Percentiles rank a stretch among this genome's conserved stretches.
Conservation (phyloP, 2,113 vertebrate genomes). For the Gobio gobio region DNA sequence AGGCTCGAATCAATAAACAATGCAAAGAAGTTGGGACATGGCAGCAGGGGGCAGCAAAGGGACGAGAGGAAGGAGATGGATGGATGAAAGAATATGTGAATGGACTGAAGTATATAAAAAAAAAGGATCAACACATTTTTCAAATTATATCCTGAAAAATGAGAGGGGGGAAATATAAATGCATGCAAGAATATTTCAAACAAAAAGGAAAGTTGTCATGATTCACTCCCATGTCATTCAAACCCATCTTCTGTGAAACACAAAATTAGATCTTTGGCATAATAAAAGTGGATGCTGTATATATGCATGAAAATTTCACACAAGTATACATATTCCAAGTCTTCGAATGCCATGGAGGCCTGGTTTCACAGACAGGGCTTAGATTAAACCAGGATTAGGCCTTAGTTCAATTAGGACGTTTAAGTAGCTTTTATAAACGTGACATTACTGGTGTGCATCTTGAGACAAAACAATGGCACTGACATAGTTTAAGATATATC, state of each 20-base stretch:
- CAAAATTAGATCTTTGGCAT: not conserved
- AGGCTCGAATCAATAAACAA: slow-evolving; percentile 9
- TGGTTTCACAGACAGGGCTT: too few relatives aligned
- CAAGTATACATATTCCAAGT: not conserved
- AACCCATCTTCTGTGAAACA: not conserved
- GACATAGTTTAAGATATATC: too few relatives aligned
- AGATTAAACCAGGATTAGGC: too few relatives aligned
- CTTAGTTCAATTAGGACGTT: too few relatives aligned
- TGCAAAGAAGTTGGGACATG: slow-evolving; percentile 32
- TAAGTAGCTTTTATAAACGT: too few relatives aligned
- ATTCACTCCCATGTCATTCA: not conserved
- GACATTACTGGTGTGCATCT: too few relatives aligned
- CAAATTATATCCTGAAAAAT: not conserved
- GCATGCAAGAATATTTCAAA: not conserved
- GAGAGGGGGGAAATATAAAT: not conserved
- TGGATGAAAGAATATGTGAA: slow-evolving; percentile 33
- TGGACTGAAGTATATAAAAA: slow-evolving; percentile 19
- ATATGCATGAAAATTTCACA: not conserved
- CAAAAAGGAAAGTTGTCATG: not conserved
- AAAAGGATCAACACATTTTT: not conserved
- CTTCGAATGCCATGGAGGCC: not conserved
- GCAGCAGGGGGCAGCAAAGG: slow-evolving; percentile 58
- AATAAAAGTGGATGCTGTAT: slow-evolving; percentile 2
- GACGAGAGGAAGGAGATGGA: slow-evolving; percentile 16
- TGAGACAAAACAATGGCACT: too few relatives aligned